A percentile compares a stretch with the other conserved stretches of the same genome.
phyloP scores from a whole-genome alignment of 2,797 vertebrate species.

The Notamacropus eugenii region DNA sequence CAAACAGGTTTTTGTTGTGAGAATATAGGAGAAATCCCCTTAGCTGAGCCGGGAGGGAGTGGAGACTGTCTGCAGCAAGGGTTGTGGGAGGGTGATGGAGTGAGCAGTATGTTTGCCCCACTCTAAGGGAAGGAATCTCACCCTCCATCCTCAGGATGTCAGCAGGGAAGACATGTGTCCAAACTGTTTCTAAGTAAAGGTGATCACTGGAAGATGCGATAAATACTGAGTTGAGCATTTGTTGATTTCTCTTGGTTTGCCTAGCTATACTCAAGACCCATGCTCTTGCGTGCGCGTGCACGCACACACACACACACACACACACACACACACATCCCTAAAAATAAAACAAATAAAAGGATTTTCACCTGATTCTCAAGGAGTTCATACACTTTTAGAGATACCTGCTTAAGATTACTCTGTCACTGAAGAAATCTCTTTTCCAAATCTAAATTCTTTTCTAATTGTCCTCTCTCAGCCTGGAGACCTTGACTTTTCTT shows the following conservation, averaged over 20 bases:
- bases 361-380: background rate
- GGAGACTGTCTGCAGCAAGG: background rate
- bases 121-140: background rate
- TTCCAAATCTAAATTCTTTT: background rate
- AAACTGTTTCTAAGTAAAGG: background rate
- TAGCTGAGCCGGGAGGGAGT: background rate
- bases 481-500: background rate
- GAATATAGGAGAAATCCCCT: background rate
- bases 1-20: background rate
- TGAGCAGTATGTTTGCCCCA: background rate
- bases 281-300: background rate
- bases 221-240: background rate
- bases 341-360: background rate
- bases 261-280: background rate
- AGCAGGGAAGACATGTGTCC: background rate
- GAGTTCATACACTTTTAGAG: background rate
- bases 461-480: background rate
- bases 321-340: background rate
- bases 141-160: background rate
- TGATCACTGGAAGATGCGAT: background rate
- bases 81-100: rapidly evolving
- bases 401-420: background rate
- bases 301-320: too few species aligned
- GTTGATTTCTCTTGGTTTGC: background rate
- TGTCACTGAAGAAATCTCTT: background rate